Evolutionary conservation across 92 coral and sea anemone genomes (phyloP).

Genomic region (Pocillopora grandis): DNA sequence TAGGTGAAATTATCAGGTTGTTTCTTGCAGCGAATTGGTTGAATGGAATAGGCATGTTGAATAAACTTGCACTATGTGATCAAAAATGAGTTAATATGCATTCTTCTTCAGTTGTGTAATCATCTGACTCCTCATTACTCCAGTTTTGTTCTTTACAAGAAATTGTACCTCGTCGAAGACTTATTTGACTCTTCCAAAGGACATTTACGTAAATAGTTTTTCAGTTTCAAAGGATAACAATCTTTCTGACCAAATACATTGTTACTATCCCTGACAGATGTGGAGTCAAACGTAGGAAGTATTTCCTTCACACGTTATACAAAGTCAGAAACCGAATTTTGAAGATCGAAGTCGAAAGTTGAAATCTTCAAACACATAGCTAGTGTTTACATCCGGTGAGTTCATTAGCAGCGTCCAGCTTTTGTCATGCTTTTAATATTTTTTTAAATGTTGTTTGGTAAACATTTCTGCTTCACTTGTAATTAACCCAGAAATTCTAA

Average conservation of each 20-base stretch:
- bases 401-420: not conserved
- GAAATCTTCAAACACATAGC: not conserved
- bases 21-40: not conserved
- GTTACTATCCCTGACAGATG: conserved; percentile 20
- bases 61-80: no score
- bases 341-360: conserved; percentile 22
- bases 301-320: not conserved
- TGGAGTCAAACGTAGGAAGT: conserved; percentile 1
- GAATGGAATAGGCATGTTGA: not conserved
- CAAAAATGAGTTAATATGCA: no score
- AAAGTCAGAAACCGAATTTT: not conserved
- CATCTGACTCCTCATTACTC: not conserved
- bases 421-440: not conserved
- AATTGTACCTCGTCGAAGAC: not conserved
- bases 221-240: not conserved
- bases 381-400: conserved; percentile 13
- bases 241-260: conserved; percentile 1
- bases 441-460: not conserved
- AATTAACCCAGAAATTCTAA: not conserved
- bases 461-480: not conserved
- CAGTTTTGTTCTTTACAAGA: not conserved
- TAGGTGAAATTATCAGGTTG: not conserved
- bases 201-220: not conserved
- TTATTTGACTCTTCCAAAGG: not conserved
- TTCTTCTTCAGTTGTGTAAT: no score